Percentiles rank a stretch among this genome's conserved stretches.
Evolutionary conservation across 2,888 invertebrate species (phyloP).

Genomic region (Cylindroiulus punctatus): DNA sequence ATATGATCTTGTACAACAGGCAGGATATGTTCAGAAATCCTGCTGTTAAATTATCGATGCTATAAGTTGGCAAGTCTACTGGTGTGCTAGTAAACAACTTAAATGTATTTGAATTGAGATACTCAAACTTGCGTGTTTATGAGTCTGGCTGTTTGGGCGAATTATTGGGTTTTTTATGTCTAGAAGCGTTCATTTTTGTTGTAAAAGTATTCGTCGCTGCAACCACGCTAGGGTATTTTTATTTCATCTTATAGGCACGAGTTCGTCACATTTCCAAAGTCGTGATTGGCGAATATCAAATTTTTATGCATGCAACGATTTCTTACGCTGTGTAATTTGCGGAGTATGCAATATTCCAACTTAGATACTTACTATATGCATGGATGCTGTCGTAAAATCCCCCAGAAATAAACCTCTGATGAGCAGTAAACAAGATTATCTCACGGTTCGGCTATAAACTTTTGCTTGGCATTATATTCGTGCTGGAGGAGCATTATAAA

Average conservation of each 20-base stretch:
- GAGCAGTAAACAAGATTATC: slow-evolving; percentile 47
- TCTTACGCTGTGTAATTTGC: slow-evolving; percentile 29
- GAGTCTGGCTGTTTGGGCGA: background rate
- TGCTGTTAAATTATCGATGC: background rate
- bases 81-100: background rate
- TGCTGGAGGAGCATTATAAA: slow-evolving; percentile 14
- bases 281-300: slow-evolving; percentile 45
- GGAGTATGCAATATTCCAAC: slow-evolving; percentile 12
- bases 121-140: background rate
- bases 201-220: background rate
- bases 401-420: slow-evolving; percentile 38
- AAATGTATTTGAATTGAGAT: background rate
- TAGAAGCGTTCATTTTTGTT: background rate
- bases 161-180: slow-evolving; percentile 15
- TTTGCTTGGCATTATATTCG: slow-evolving; percentile 6
- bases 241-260: background rate
- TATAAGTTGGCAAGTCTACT: background rate
- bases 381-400: slow-evolving; percentile 24
- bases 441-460: slow-evolving; percentile 28
- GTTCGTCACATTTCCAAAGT: background rate
- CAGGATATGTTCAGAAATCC: background rate
- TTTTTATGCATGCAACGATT: slow-evolving; percentile 24
- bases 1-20: background rate
- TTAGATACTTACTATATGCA: background rate
- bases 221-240: background rate